phyloP scores from a whole-genome alignment of 1,140 invertebrate species.

The Lanistes nyassanus region DNA sequence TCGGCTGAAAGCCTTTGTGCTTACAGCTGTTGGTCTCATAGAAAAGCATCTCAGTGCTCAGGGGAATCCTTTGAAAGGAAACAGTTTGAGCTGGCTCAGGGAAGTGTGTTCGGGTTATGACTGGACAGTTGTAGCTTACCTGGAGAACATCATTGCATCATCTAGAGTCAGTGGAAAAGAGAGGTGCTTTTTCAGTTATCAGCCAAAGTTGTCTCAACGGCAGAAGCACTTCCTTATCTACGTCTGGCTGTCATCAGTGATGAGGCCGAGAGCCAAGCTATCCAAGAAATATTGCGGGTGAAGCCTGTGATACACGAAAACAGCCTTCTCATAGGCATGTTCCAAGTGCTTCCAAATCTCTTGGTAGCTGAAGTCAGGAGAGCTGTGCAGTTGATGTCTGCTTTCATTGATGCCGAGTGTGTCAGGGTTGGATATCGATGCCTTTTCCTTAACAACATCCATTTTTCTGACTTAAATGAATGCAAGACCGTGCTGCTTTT shows the following conservation, averaged over 20 bases:
- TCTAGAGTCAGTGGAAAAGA: background rate
- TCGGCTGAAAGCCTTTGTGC: background rate
- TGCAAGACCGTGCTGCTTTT: no score
- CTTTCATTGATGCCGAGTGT: no score
- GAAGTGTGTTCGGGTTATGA: background rate
- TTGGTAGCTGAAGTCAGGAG: no score
- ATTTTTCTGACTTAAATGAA: no score
- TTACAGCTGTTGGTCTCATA: background rate
- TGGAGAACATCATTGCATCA: background rate
- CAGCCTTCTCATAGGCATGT: no score
- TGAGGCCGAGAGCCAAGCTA: background rate
- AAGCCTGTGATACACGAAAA: background rate
- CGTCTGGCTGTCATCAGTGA: slow-evolving; percentile 11
- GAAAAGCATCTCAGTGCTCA: background rate
- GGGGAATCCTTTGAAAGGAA: background rate
- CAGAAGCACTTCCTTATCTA: background rate
- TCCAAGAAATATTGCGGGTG: background rate
- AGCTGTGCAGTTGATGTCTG: no score
- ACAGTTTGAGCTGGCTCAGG: slow-evolving; percentile 5
- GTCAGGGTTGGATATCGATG: no score
- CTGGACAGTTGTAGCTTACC: slow-evolving; percentile 12
- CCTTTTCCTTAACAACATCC: no score
- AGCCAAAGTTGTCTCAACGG: background rate
- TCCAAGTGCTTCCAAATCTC: no score
- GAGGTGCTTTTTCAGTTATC: background rate